phyloP scores from a whole-genome alignment of 2,113 vertebrate genomes.

The Ammodytes marinus region DNA sequence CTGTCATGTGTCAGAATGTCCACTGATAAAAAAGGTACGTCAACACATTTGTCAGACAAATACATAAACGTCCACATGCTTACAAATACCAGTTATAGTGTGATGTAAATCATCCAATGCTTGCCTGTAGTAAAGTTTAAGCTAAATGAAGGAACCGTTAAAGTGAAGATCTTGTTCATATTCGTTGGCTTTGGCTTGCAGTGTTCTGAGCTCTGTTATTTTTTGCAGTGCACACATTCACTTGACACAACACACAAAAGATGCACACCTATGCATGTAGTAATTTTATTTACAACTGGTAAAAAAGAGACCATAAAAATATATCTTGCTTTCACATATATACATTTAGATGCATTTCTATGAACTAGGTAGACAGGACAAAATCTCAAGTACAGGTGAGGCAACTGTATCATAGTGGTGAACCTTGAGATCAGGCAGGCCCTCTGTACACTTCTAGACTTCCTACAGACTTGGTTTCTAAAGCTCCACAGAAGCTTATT shows the following conservation, averaged over 20 bases:
- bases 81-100: too few relatives aligned
- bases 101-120: too few relatives aligned
- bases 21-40: too few relatives aligned
- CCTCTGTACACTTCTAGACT: conserved; percentile 40
- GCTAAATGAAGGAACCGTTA: too few relatives aligned
- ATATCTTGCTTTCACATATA: conserved; percentile 79
- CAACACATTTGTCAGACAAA: too few relatives aligned
- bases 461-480: conserved; percentile 55
- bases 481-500: conserved; percentile 79
- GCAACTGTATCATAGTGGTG: conserved; percentile 64
- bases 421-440: conserved; percentile 54
- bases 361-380: conserved; percentile 34
- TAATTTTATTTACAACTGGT: conserved; percentile 78
- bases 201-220: neutral
- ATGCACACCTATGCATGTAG: conserved; percentile 35
- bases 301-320: conserved; percentile 77
- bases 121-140: too few relatives aligned
- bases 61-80: too few relatives aligned
- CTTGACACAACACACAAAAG: conserved; percentile 29
- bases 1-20: neutral
- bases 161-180: neutral
- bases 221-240: conserved; percentile 14
- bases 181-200: neutral
- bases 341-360: conserved; percentile 61
- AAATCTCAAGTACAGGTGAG: conserved; percentile 53